A percentile compares a stretch with the other conserved stretches of the same genome.
Evolutionary conservation across 2,113 vertebrate species (phyloP).

Genomic region (Buteo buteo): DNA sequence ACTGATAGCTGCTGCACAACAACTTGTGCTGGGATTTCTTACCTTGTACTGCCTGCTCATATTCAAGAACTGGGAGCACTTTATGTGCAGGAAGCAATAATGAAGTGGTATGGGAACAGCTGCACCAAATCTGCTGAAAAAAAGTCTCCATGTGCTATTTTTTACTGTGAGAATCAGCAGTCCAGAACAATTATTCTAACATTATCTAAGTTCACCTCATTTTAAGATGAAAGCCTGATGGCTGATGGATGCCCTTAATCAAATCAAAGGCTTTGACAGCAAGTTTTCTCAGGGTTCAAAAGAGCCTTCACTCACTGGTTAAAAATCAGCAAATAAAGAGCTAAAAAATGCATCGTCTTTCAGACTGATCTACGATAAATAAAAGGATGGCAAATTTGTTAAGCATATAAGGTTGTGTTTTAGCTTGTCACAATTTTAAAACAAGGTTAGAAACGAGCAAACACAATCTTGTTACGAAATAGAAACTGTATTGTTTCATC

Average conservation of each 20-base stretch:
- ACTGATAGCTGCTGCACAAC: neutral
- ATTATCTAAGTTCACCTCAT: neutral
- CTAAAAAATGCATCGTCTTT: neutral
- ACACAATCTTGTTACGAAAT: neutral
- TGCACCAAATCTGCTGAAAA: neutral
- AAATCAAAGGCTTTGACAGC: neutral
- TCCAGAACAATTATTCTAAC: conserved; percentile 24
- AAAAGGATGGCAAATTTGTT: neutral
- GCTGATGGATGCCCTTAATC: neutral
- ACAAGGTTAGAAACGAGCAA: neutral
- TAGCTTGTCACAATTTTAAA: neutral
- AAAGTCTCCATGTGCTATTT: conserved; percentile 19
- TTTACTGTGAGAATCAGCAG: neutral
- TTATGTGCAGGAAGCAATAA: neutral
- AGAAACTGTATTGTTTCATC: neutral
- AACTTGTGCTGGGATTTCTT: neutral
- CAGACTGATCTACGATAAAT: neutral
- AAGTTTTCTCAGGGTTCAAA: neutral
- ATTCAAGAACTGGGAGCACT: neutral
- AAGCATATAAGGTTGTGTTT: neutral
- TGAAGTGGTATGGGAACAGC: neutral
- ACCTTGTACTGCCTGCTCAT: neutral
- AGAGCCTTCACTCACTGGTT: neutral
- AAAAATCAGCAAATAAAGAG: neutral
- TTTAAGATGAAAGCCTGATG: neutral